Evolutionary conservation across 2,888 invertebrate species (phyloP).

Genomic region (Dolichomitus sp.): DNA sequence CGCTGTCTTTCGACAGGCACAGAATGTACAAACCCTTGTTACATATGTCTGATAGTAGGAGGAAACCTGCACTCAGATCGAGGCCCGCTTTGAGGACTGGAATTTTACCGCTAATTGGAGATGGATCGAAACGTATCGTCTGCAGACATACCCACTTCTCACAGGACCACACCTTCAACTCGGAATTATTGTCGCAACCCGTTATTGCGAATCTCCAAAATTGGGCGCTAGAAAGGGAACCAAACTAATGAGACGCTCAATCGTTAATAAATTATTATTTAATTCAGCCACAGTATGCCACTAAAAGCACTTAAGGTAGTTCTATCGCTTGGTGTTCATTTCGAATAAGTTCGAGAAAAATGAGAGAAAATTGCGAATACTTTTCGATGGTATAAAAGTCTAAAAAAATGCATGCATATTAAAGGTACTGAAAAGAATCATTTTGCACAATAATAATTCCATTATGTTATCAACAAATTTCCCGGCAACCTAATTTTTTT

Average conservation of each 20-base stretch:
- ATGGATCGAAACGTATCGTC: slow-evolving; percentile 91
- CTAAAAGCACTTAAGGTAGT: too few relatives aligned
- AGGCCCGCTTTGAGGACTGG: slow-evolving; percentile 92
- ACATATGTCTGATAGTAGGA: slow-evolving; percentile 95
- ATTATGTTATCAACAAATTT: too few relatives aligned
- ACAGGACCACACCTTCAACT: slow-evolving; percentile 97
- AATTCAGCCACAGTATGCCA: neutral
- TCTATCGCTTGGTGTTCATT: too few relatives aligned
- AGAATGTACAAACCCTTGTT: slow-evolving; percentile 95
- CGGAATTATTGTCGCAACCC: slow-evolving; percentile 95
- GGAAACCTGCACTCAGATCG: slow-evolving; percentile 94
- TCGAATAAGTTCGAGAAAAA: too few relatives aligned
- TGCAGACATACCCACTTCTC: slow-evolving; percentile 98
- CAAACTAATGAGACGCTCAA: neutral
- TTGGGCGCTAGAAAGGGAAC: slow-evolving; percentile 87
- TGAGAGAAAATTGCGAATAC: too few relatives aligned
- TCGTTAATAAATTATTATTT: neutral
- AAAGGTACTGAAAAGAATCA: too few relatives aligned
- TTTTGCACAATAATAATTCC: too few relatives aligned
- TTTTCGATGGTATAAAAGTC: too few relatives aligned
- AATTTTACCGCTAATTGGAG: slow-evolving; percentile 84
- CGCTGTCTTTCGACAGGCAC: slow-evolving; percentile 89
- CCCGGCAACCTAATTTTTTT: too few relatives aligned
- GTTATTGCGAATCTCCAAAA: slow-evolving; percentile 99
- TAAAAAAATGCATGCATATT: too few relatives aligned